These are phyloP conservation scores for Telmatochromis sp. DNA, from an alignment of 2,113 vertebrate genomes.

Conservation along the genomic window DNA sequence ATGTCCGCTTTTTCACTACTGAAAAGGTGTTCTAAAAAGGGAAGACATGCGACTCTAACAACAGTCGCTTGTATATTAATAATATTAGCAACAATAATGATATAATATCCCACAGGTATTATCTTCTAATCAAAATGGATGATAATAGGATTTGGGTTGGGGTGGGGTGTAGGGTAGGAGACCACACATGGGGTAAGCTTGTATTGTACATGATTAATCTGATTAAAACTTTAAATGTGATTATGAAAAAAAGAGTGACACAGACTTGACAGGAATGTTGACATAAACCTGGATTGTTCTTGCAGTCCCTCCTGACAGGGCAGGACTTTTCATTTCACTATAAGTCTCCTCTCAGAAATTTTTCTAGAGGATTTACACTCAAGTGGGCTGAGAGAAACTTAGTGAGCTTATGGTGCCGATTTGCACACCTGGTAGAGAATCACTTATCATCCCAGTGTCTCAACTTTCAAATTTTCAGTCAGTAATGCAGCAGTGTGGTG, in stretches of 20 bases:
- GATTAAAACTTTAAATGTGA: slow-evolving; percentile 69
- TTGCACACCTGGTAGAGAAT: slow-evolving; percentile 32
- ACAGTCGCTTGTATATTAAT: slow-evolving; percentile 49
- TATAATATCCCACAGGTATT: slow-evolving; percentile 73
- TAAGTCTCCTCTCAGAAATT: slow-evolving; percentile 10
- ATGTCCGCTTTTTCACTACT: neutral
- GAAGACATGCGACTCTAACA: slow-evolving; percentile 32
- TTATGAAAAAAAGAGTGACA: slow-evolving; percentile 67
- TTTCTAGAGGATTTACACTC: slow-evolving; percentile 24
- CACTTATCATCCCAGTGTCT: neutral
- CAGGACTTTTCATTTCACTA: slow-evolving; percentile 17
- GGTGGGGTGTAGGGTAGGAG: slow-evolving; percentile 31
- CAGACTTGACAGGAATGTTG: slow-evolving; percentile 66
- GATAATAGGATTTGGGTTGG: slow-evolving; percentile 66
- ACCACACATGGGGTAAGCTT: slow-evolving; percentile 72
- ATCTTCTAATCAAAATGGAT: slow-evolving; percentile 67
- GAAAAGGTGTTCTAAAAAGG: neutral
- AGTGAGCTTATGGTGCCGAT: slow-evolving; percentile 9
- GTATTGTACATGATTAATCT: slow-evolving; percentile 70
- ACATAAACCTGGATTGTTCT: slow-evolving; percentile 30
- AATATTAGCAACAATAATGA: slow-evolving; percentile 60
- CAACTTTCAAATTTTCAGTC: neutral
- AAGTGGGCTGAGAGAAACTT: neutral
- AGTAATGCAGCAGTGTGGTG: neutral
- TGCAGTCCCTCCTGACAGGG: slow-evolving; percentile 7